Evolutionary conservation across 2,797 vertebrate genomes (phyloP).

Genomic region (Mormyrus hasselquistii): DNA sequence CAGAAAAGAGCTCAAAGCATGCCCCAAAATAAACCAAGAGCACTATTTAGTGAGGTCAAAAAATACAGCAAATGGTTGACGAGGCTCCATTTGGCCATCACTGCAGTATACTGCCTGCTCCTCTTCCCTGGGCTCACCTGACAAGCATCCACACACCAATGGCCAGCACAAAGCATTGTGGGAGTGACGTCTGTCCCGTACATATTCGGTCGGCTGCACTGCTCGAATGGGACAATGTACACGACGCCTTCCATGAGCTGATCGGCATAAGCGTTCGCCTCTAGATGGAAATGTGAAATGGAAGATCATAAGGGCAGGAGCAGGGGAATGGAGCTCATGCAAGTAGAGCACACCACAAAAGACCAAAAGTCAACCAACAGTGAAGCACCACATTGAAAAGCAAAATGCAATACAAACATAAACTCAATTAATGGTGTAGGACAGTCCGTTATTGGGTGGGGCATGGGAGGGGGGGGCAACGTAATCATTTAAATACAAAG

Average conservation of each 20-base stretch:
- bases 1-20: background rate
- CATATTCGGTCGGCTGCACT: slow-evolving; percentile 73
- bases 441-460: background rate
- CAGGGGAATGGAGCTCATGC: too few relatives aligned
- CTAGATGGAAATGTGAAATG: slow-evolving; percentile 44
- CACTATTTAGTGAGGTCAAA: background rate
- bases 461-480: background rate
- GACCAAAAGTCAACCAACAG: background rate
- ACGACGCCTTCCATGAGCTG: slow-evolving; percentile 72
- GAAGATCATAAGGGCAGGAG: background rate
- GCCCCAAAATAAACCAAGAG: background rate
- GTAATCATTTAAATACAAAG: background rate
- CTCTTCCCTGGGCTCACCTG: slow-evolving; percentile 65
- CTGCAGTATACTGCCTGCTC: background rate
- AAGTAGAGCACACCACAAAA: background rate
- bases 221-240: slow-evolving; percentile 64
- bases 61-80: background rate
- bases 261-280: slow-evolving; percentile 59
- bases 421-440: background rate
- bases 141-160: slow-evolving; percentile 73
- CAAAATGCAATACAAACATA: background rate
- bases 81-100: background rate
- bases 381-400: background rate
- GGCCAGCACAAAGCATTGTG: slow-evolving; percentile 87
- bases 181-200: slow-evolving; percentile 76